These are phyloP conservation scores for Rhinogobio ventralis DNA, from an alignment of 2,797 vertebrate genomes.

Conservation along the genomic window DNA sequence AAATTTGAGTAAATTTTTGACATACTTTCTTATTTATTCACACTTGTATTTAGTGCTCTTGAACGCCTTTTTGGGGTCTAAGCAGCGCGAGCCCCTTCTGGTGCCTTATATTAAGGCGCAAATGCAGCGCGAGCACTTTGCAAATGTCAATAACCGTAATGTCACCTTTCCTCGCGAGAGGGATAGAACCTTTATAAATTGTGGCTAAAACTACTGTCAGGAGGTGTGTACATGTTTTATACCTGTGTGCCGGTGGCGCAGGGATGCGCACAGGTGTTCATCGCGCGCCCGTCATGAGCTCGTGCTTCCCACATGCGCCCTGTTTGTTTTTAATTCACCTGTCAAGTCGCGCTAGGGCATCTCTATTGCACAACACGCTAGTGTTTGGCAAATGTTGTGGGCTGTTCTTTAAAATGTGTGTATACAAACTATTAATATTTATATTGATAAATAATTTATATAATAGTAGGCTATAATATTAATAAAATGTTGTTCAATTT, in stretches of 20 bases:
- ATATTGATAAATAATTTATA: background rate
- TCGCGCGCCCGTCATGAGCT: conserved; percentile 63
- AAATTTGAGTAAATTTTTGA: conserved; percentile 73
- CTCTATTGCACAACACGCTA: conserved; percentile 23
- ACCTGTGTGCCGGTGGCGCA: conserved; percentile 27
- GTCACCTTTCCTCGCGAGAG: conserved; percentile 58
- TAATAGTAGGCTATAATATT: background rate
- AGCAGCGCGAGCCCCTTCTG: conserved; percentile 68
- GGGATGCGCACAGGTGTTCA: conserved; percentile 54
- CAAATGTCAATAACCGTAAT: conserved; percentile 78
- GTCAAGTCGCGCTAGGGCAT: conserved; percentile 51
- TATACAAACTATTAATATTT: background rate
- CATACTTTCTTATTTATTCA: conserved; percentile 78
- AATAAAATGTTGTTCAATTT: background rate
- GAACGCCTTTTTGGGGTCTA: conserved; percentile 65
- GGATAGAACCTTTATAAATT: background rate
- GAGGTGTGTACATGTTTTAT: background rate
- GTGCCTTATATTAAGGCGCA: conserved; percentile 69
- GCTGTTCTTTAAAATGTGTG: background rate
- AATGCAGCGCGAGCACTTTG: conserved; percentile 68
- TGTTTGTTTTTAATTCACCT: conserved; percentile 62
- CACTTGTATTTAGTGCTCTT: conserved; percentile 70
- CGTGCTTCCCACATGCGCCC: conserved; percentile 46
- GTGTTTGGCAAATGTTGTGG: background rate
- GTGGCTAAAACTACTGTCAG: background rate